Evolutionary conservation across 2,888 invertebrate species (phyloP), one percentile per base, ranked within the genome.

Genomic region (Alcis repandata): DNA sequence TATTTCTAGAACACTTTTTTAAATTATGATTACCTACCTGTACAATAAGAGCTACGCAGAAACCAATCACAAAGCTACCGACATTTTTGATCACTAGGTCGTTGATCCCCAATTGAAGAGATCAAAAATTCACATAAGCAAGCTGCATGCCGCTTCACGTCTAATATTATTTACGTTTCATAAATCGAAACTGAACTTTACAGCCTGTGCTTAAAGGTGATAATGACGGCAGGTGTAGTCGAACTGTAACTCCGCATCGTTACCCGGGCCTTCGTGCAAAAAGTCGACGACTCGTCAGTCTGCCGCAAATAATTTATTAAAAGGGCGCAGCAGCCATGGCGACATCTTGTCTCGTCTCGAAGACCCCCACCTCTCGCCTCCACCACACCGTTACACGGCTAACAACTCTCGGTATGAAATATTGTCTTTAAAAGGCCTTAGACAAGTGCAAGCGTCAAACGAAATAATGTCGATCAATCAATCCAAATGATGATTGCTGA

Each of bases 271-370:
- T 79, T 79, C 69, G 77, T 75, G 82, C 82, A 86, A 87, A 86
- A 86, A 88, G 85, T 85, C 84, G 83, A 80, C 85, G 84, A 84
- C 87, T 86, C 80, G 59, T 45, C 54, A 59, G 86, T 82, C 84
- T 84, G 80, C 80, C 77, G 77, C 83, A 79, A 84, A 85, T 86
- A 86, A 86, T 87, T 27, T 85, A 85, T 84, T 78, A 85, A 88
- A 72, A 87, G 85, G 87, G 86, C 86, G 79, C 79, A 64, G 74
- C 63, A 77, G 70, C 72, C 68, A 74, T 83, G 89, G 90, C 87
- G 89, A 87, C 89, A 86, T 86, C 84, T 81, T 78, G 89, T 88
- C 90, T 89, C 83, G 85, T 78, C 81, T 82, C 74, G 62, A 76
- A 71, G 68, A 68, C 61, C 72, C 73, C 71, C 68, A 69, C 56